Percentiles rank a stretch among this genome's conserved stretches.
These are phyloP conservation scores for Cheilosia vulpina DNA, from an alignment of 2,888 invertebrate genomes.

Conservation along the genomic window DNA sequence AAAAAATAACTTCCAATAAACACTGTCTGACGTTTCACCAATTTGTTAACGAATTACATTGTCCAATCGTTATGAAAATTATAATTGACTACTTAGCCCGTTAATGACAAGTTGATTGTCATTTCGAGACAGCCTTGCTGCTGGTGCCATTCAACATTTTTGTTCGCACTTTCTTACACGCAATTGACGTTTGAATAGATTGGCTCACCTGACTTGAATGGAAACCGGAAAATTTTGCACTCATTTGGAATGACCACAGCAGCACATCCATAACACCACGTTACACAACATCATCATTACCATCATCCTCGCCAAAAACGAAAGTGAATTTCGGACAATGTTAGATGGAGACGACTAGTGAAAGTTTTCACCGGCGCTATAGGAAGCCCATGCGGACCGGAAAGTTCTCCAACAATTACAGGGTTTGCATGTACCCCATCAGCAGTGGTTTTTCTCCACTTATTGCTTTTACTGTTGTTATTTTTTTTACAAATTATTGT, in stretches of 20 bases:
- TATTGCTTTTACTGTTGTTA: background rate
- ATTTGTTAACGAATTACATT: slow-evolving; percentile 2
- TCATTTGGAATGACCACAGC: background rate
- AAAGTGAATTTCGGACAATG: slow-evolving; percentile 21
- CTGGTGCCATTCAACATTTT: background rate
- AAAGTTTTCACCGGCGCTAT: background rate
- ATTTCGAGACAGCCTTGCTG: background rate
- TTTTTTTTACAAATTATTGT: background rate
- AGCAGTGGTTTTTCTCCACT: background rate
- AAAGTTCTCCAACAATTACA: background rate
- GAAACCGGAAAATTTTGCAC: background rate
- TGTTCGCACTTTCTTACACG: background rate
- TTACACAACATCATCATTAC: slow-evolving; percentile 6
- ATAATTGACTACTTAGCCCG: background rate
- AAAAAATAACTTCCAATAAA: background rate
- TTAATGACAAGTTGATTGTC: background rate
- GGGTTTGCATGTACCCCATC: background rate
- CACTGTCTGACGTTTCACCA: background rate
- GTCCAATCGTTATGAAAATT: background rate
- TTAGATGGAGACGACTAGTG: slow-evolving; percentile 1
- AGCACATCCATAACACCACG: background rate
- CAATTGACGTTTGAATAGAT: slow-evolving; percentile 1
- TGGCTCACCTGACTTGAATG: background rate
- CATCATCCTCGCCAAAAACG: slow-evolving; percentile 20
- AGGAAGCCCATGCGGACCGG: background rate